phyloP scores from a whole-genome alignment of 2,797 vertebrate species.

The Danio kyathit region DNA sequence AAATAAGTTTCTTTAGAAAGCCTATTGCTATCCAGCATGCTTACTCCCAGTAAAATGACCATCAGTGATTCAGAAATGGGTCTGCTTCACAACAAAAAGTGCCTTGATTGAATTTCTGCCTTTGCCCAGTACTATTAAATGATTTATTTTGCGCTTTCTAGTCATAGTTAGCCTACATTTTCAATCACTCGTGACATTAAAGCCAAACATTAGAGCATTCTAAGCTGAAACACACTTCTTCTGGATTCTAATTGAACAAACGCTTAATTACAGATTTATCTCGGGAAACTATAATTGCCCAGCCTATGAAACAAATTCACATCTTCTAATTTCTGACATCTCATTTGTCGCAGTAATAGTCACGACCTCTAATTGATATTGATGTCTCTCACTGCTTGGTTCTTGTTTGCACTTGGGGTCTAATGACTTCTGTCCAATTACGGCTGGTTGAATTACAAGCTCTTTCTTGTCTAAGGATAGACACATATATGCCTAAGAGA shows the following conservation, averaged over 20 bases:
- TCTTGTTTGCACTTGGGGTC: conserved; percentile 55
- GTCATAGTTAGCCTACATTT: not conserved
- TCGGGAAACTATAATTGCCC: conserved; percentile 58
- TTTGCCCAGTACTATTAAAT: conserved; percentile 11
- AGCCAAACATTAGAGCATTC: conserved; percentile 17
- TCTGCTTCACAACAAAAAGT: conserved; percentile 16
- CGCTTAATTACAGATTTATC: conserved; percentile 61
- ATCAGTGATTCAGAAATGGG: conserved; percentile 27
- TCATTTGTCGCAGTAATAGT: conserved; percentile 59
- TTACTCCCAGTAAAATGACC: conserved; percentile 11
- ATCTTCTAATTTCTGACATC: conserved; percentile 59
- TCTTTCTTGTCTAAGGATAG: conserved; percentile 39
- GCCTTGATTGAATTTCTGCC: conserved; percentile 23
- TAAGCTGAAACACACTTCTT: conserved; percentile 35
- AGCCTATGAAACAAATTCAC: conserved; percentile 58
- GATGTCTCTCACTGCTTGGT: conserved; percentile 51
- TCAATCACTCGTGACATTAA: conserved; percentile 27
- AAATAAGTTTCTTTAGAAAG: conserved; percentile 46
- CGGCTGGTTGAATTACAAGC: conserved; percentile 52
- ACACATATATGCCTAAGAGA: conserved; percentile 3
- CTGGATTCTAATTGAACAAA: conserved; percentile 50
- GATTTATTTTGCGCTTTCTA: not conserved
- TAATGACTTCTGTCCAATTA: conserved; percentile 60
- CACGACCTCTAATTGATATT: conserved; percentile 60
- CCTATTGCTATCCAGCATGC: conserved; percentile 23